phyloP scores from a whole-genome alignment of 2,797 vertebrate species.

The Tolypeutes matacus region DNA sequence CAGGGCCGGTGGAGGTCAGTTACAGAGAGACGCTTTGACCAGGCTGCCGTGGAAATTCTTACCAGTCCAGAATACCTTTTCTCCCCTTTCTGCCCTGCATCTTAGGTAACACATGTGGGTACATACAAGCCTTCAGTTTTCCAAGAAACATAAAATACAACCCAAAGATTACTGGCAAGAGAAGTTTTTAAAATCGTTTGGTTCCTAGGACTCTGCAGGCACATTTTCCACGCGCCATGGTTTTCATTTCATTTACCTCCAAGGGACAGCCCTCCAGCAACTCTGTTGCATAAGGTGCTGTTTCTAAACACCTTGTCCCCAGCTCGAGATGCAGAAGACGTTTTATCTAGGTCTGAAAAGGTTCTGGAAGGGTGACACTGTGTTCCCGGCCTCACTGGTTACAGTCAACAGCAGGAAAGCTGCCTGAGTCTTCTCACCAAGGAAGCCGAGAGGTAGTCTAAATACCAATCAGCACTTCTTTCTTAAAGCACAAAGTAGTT shows the following conservation, averaged over 20 bases:
- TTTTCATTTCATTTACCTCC: constrained; percentile 70
- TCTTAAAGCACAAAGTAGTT: constrained; percentile 61
- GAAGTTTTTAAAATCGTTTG: constrained; percentile 71
- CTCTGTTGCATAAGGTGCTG: constrained; percentile 75
- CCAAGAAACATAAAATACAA: constrained; percentile 79
- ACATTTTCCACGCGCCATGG: constrained; percentile 66
- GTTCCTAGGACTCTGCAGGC: constrained; percentile 61
- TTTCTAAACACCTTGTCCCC: constrained; percentile 77
- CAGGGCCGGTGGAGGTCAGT: background rate
- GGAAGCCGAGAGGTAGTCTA: constrained; percentile 63
- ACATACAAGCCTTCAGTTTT: constrained; percentile 71
- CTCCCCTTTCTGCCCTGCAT: constrained; percentile 17
- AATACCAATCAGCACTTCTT: constrained; percentile 54
- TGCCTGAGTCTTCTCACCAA: constrained; percentile 64
- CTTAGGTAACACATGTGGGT: constrained; percentile 71
- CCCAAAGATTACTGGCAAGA: constrained; percentile 69
- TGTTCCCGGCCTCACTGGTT: constrained; percentile 66
- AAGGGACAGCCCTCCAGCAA: constrained; percentile 55
- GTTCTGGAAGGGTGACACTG: constrained; percentile 70
- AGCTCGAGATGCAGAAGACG: constrained; percentile 63
- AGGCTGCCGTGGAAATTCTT: constrained; percentile 45
- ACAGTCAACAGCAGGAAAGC: constrained; percentile 64
- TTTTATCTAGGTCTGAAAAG: constrained; percentile 70
- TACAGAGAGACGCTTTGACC: constrained; percentile 16
- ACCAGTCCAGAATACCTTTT: background rate